Evolutionary conservation across 2,888 invertebrate species (phyloP).

Genomic region (Hanleya hanleyi): DNA sequence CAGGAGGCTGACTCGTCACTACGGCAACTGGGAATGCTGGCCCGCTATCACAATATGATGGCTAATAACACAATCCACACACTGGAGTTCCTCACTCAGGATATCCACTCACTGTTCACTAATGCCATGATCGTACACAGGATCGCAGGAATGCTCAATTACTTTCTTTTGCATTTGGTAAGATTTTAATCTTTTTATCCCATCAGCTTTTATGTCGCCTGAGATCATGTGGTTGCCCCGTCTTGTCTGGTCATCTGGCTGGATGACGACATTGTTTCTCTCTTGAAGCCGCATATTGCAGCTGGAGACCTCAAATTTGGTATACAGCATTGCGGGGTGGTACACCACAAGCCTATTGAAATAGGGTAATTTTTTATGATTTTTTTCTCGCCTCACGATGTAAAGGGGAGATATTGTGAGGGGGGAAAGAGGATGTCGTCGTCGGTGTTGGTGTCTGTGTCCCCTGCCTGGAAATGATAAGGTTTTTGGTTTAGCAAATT

Average conservation of each 20-base stretch:
- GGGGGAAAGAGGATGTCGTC: too few species aligned
- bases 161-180: slow-evolving; percentile 89
- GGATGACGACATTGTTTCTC: too few species aligned
- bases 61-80: slow-evolving; percentile 91
- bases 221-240: background rate
- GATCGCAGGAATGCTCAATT: slow-evolving; percentile 96
- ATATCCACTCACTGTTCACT: slow-evolving; percentile 82
- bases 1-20: slow-evolving; percentile 76
- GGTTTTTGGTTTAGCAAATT: too few species aligned
- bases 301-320: too few species aligned
- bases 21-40: slow-evolving; percentile 84
- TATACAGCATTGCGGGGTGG: too few species aligned
- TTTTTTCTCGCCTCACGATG: too few species aligned
- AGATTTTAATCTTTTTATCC: slow-evolving; percentile 19
- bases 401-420: too few species aligned
- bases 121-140: slow-evolving; percentile 93
- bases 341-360: too few species aligned
- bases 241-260: background rate
- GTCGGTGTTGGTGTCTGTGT: too few species aligned
- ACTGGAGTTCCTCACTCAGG: slow-evolving; percentile 77
- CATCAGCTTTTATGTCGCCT: background rate
- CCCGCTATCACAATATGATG: slow-evolving; percentile 91
- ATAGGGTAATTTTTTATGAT: too few species aligned
- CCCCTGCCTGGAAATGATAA: too few species aligned
- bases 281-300: too few species aligned